Percentiles rank a stretch among this genome's conserved stretches.
Evolutionary conservation across 2,797 vertebrate genomes (phyloP).

Genomic region (Euphonia xanthogaster): DNA sequence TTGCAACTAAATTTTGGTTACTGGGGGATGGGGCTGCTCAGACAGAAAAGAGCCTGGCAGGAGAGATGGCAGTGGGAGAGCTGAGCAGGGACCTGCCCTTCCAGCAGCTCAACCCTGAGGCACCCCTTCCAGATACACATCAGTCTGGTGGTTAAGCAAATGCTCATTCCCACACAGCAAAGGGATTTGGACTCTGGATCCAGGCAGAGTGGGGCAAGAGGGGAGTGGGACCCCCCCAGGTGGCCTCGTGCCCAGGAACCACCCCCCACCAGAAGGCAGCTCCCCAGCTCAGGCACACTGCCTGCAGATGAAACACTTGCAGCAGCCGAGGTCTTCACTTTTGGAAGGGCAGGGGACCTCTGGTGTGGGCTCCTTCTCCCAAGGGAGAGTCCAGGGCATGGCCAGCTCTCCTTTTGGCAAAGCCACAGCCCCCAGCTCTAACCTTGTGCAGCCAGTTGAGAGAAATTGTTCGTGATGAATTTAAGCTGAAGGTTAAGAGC

Average conservation of each 20-base stretch:
- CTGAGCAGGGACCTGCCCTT: background rate
- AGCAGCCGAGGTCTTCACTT: fast-evolving
- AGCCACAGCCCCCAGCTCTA: background rate
- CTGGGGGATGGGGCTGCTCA: fast-evolving
- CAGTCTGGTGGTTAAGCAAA: background rate
- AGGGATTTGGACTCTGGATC: background rate
- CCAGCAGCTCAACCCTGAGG: background rate
- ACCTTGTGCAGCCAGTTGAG: slow-evolving; percentile 11
- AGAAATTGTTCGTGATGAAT: slow-evolving; percentile 66
- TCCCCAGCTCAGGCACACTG: fast-evolving
- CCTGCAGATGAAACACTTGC: fast-evolving
- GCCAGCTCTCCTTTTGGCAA: fast-evolving
- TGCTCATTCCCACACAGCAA: fast-evolving
- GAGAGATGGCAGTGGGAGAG: background rate
- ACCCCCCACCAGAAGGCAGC: background rate
- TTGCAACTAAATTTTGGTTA: background rate
- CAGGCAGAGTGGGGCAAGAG: background rate
- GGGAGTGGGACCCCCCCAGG: fast-evolving
- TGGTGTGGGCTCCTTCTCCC: background rate
- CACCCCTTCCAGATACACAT: fast-evolving
- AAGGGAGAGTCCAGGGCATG: fast-evolving
- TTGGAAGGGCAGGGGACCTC: background rate
- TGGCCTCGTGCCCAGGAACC: too few relatives aligned
- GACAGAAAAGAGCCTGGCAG: background rate
- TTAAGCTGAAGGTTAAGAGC: slow-evolving; percentile 69